These are phyloP conservation scores for Prochilodus magdalenae DNA, from an alignment of 2,113 vertebrate genomes.

Conservation along the genomic window DNA sequence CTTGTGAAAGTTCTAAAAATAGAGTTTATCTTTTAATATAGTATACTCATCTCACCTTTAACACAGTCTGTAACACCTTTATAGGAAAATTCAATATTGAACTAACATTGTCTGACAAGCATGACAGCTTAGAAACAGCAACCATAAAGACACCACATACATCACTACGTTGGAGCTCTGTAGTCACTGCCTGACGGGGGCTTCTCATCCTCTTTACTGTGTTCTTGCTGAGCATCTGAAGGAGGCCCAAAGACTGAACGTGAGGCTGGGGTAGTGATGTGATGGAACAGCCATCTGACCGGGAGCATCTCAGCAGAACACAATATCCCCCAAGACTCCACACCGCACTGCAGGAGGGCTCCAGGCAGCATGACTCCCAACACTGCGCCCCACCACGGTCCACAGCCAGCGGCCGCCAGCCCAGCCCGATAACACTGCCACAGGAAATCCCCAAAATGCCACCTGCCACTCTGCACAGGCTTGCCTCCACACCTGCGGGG, in stretches of 20 bases:
- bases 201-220: conserved; percentile 48
- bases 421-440: conserved; percentile 70
- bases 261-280: conserved; percentile 66
- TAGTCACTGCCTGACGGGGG: not conserved
- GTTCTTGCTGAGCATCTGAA: conserved; percentile 73
- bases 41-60: no score
- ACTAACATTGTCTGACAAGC: no score
- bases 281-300: conserved; percentile 63
- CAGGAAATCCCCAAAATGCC: conserved; percentile 78
- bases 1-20: no score
- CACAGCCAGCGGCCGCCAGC: conserved; percentile 73
- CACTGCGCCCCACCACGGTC: conserved; percentile 69
- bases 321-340: conserved; percentile 78
- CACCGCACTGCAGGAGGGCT: conserved; percentile 71
- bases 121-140: no score
- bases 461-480: conserved; percentile 74
- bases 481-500: conserved; percentile 50
- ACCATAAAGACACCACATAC: conserved; percentile 1
- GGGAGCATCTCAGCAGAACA: conserved; percentile 72
- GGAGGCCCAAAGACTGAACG: conserved; percentile 72
- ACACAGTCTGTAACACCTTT: no score
- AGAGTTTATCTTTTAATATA: no score
- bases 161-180: not conserved
- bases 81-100: no score
- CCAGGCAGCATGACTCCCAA: conserved; percentile 78